Conservation (phyloP, 2,797 vertebrate genomes). For the Aselliscus stoliczkanus region DNA sequence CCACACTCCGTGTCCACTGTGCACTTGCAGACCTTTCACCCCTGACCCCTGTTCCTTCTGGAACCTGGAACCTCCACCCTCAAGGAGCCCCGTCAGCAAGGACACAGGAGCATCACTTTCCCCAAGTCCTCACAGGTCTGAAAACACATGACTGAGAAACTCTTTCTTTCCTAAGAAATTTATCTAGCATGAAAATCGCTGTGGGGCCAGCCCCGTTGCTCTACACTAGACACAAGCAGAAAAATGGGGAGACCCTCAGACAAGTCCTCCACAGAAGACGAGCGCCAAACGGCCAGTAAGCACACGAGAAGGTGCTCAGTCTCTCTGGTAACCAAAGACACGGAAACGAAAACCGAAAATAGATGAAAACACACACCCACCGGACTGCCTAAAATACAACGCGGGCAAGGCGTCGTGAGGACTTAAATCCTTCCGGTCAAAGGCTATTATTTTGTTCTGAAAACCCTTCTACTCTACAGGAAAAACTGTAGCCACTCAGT, state of each 20-base stretch:
- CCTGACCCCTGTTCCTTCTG: not conserved
- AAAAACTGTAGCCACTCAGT: not conserved
- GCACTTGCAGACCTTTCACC: not conserved
- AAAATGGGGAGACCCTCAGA: not conserved
- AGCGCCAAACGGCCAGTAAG: not conserved
- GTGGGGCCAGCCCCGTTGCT: not conserved
- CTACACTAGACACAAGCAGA: not conserved
- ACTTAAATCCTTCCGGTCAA: not conserved
- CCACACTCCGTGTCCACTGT: not conserved
- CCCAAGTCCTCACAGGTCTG: not conserved
- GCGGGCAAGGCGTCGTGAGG: not conserved
- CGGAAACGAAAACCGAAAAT: not conserved
- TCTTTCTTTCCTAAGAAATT: not conserved
- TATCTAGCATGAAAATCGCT: not conserved
- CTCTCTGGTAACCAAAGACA: not conserved
- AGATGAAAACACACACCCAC: not conserved
- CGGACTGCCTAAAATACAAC: not conserved
- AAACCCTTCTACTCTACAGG: not conserved
- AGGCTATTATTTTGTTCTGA: not conserved
- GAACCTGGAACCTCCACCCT: not conserved
- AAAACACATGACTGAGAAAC: not conserved
- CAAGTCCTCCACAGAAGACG: not conserved
- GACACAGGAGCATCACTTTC: not conserved
- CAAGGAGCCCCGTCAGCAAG: not conserved
- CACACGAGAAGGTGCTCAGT: not conserved